Conservation (phyloP, 2,888 invertebrate genomes). For the Adelognathus sp. region DNA sequence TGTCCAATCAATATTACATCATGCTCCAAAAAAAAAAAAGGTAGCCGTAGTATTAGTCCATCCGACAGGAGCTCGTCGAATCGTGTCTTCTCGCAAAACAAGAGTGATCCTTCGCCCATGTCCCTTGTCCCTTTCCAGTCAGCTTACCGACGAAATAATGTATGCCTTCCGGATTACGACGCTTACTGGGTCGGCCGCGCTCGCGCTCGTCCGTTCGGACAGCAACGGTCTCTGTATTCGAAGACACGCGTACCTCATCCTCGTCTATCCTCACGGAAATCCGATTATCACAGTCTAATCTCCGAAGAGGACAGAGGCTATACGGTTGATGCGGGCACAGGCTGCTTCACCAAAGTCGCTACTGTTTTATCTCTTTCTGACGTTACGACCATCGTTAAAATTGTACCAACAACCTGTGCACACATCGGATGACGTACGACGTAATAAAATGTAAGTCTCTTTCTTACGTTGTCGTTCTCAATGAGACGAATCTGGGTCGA, state of each 20-base stretch:
- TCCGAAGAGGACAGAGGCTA: slow-evolving; percentile 45
- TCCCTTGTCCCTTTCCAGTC: slow-evolving; percentile 44
- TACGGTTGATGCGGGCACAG: slow-evolving; percentile 18
- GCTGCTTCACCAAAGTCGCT: background rate
- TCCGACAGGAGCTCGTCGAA: background rate
- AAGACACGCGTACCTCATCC: slow-evolving; percentile 46
- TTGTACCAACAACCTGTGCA: slow-evolving; percentile 19
- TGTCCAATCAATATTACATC: slow-evolving; percentile 10
- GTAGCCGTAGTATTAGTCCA: background rate
- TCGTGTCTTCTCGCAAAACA: slow-evolving; percentile 17
- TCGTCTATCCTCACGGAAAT: slow-evolving; percentile 49
- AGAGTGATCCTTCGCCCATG: slow-evolving; percentile 17
- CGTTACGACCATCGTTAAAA: slow-evolving; percentile 19
- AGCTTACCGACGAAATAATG: slow-evolving; percentile 55
- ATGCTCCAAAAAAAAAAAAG: background rate
- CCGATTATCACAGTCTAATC: slow-evolving; percentile 61
- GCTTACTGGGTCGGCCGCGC: slow-evolving; percentile 6
- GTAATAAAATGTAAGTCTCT: slow-evolving; percentile 30
- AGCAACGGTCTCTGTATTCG: slow-evolving; percentile 15
- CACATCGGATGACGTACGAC: slow-evolving; percentile 10
- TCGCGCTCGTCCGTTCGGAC: slow-evolving; percentile 17
- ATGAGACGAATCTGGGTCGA: background rate
- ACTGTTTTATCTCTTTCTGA: slow-evolving; percentile 36
- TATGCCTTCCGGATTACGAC: slow-evolving; percentile 53
- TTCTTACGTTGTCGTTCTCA: background rate